phyloP scores from a whole-genome alignment of 2,797 vertebrate genomes.

The Hydrophis major region DNA sequence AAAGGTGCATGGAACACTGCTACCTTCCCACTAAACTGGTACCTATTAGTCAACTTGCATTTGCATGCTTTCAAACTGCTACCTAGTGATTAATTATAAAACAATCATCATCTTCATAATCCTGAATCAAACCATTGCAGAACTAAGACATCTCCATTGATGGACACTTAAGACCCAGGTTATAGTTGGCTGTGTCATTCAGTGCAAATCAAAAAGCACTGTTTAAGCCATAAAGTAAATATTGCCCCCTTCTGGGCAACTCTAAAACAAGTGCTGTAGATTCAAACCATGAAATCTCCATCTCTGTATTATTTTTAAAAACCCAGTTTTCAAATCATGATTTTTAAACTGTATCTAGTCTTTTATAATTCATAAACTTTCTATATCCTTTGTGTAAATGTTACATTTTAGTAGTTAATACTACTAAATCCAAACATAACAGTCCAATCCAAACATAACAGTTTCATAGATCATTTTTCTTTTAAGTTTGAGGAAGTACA shows the following conservation, averaged over 20 bases:
- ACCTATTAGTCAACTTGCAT: background rate
- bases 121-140: background rate
- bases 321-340: background rate
- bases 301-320: background rate
- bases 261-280: rapidly evolving
- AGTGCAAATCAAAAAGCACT: background rate
- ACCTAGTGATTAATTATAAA: background rate
- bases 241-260: conserved; percentile 48
- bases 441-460: background rate
- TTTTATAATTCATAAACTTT: background rate
- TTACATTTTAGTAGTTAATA: background rate
- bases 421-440: background rate
- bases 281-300: background rate
- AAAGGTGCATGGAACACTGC: background rate
- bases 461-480: background rate
- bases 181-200: too few relatives aligned
- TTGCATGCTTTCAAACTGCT: background rate
- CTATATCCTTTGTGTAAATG: background rate
- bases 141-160: background rate
- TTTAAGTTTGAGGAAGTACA: background rate
- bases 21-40: background rate
- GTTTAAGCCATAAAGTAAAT: background rate
- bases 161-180: too few relatives aligned
- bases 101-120: background rate
- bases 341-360: background rate